Evolutionary conservation across 2,888 invertebrate genomes (phyloP).

Genomic region (Liposcelis brunnea): DNA sequence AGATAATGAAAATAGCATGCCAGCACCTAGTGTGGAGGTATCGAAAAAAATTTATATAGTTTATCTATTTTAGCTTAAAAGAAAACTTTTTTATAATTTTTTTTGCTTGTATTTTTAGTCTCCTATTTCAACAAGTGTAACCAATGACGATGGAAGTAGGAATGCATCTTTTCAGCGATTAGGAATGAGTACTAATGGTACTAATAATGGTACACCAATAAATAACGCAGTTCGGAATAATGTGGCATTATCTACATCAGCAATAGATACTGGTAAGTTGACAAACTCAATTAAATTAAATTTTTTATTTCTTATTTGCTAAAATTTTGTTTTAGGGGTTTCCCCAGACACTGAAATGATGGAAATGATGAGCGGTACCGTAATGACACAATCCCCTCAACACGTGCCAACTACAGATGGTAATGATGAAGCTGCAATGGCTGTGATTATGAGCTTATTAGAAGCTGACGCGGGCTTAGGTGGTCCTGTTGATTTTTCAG

Average conservation of each 20-base stretch:
- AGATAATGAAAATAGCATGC: slow-evolving; percentile 13
- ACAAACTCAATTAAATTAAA: slow-evolving; percentile 13
- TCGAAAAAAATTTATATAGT: slow-evolving; percentile 12
- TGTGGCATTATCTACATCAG: slow-evolving; percentile 28
- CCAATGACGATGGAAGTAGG: slow-evolving; percentile 22
- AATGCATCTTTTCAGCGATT: slow-evolving; percentile 19
- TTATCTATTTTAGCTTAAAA: too few species aligned
- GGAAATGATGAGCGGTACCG: slow-evolving; percentile 37
- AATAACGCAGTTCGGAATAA: slow-evolving; percentile 28
- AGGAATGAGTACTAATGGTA: slow-evolving; percentile 15
- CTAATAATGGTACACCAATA: slow-evolving; percentile 19
- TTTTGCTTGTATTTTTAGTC: slow-evolving; percentile 21
- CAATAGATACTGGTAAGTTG: slow-evolving; percentile 30
- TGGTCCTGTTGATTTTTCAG: slow-evolving; percentile 72
- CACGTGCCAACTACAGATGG: slow-evolving; percentile 39
- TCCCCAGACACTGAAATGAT: slow-evolving; percentile 34
- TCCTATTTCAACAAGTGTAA: slow-evolving; percentile 28
- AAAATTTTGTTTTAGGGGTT: slow-evolving; percentile 10
- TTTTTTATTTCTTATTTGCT: background rate
- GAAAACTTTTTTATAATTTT: slow-evolving; percentile 15
- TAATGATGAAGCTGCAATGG: slow-evolving; percentile 81
- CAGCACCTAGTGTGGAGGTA: slow-evolving; percentile 15
- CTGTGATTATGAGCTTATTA: slow-evolving; percentile 76
- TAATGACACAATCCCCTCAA: slow-evolving; percentile 29
- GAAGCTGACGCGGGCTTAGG: slow-evolving; percentile 81